phyloP scores from a whole-genome alignment of 2,797 vertebrate genomes.

The Macrochelys suwanniensis region DNA sequence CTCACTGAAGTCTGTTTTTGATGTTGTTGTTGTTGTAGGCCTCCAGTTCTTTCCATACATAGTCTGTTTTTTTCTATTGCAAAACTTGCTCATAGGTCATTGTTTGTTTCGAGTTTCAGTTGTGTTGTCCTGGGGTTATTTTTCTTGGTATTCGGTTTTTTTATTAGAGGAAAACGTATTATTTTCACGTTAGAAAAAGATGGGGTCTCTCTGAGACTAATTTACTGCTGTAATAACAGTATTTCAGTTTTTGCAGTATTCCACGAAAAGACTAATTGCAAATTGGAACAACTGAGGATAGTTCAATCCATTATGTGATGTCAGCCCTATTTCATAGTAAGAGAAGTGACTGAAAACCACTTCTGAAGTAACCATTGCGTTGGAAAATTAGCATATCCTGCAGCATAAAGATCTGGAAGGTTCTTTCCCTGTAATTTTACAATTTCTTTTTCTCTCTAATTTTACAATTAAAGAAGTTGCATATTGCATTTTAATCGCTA shows the following conservation, averaged over 20 bases:
- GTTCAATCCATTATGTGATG: conserved; percentile 58
- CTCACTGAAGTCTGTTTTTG: no score
- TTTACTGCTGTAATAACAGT: conserved; percentile 67
- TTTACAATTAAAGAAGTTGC: not conserved
- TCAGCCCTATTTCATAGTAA: conserved; percentile 56
- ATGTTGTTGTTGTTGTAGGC: not conserved
- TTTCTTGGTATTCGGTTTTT: conserved; percentile 34
- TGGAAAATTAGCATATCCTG: conserved; percentile 56
- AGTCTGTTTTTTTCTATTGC: not conserved
- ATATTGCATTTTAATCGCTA: conserved; percentile 18
- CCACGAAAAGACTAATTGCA: conserved; percentile 57
- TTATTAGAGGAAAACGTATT: not conserved
- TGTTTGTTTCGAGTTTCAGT: conserved; percentile 34
- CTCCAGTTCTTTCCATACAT: conserved; percentile 20
- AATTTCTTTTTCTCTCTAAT: conserved; percentile 46
- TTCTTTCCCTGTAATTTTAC: conserved; percentile 42
- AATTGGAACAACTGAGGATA: conserved; percentile 43
- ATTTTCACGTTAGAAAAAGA: conserved; percentile 43
- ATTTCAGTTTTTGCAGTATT: conserved; percentile 49
- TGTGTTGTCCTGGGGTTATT: conserved; percentile 38
- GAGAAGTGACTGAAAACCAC: conserved; percentile 22
- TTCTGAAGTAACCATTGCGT: conserved; percentile 52
- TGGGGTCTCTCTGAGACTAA: conserved; percentile 51
- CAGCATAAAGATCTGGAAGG: conserved; percentile 16
- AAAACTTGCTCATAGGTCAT: not conserved